These are phyloP conservation scores for Monochamus saltuarius DNA, from an alignment of 1,140 invertebrate genomes.

Conservation along the genomic window DNA sequence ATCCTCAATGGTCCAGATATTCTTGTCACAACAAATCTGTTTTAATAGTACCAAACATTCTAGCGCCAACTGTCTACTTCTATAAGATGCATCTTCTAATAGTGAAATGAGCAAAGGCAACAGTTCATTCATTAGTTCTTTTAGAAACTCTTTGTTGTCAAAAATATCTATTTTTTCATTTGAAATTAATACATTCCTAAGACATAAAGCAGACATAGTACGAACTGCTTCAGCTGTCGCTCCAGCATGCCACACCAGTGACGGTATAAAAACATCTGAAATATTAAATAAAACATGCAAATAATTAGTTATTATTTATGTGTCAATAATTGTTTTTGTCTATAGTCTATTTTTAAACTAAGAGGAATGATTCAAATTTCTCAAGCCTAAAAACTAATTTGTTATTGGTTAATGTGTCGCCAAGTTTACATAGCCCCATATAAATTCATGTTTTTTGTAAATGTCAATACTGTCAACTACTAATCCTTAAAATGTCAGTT, in stretches of 20 bases:
- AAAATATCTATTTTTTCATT: no score
- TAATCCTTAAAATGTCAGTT: no score
- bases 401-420: no score
- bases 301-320: no score
- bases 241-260: conserved; percentile 81
- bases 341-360: background rate
- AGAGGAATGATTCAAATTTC: no score
- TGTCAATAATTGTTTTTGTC: no score
- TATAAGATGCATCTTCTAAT: conserved; percentile 61
- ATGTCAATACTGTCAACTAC: background rate
- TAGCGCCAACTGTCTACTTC: conserved; percentile 61
- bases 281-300: conserved; percentile 24
- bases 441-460: no score
- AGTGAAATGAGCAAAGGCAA: conserved; percentile 57
- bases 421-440: no score
- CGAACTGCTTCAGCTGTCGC: conserved; percentile 75
- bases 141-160: no score
- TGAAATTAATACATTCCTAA: conserved; percentile 54
- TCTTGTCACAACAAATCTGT: conserved; percentile 41
- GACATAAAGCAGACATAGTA: conserved; percentile 73
- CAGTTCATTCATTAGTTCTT: conserved; percentile 48
- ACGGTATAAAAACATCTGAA: conserved; percentile 69
- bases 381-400: no score
- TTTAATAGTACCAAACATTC: conserved; percentile 55
- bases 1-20: conserved; percentile 40